Evolutionary conservation across 2,888 invertebrate species (phyloP).

Genomic region (Ctenicera cuprea): DNA sequence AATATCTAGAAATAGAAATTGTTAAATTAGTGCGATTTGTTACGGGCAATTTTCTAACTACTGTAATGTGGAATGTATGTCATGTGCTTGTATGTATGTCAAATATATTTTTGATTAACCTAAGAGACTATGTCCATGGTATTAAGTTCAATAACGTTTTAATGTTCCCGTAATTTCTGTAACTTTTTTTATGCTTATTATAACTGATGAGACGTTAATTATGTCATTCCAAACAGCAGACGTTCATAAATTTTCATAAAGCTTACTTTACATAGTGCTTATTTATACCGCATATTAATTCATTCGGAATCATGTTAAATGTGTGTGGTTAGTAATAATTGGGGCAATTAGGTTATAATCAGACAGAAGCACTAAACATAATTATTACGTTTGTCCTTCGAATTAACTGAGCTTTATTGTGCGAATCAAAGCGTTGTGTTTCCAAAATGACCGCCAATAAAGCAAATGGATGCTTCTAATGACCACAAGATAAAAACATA

Average conservation of each 20-base stretch:
- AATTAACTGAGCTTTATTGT: slow-evolving; percentile 45
- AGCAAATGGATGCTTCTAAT: slow-evolving; percentile 48
- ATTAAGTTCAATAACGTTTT: slow-evolving; percentile 27
- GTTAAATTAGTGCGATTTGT: slow-evolving; percentile 5
- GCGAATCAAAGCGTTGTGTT: slow-evolving; percentile 43
- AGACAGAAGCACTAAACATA: slow-evolving; percentile 41
- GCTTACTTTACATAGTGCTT: slow-evolving; percentile 18
- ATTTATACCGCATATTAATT: slow-evolving; percentile 31
- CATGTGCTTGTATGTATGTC: neutral
- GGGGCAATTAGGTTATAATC: slow-evolving; percentile 41
- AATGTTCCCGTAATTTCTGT: neutral
- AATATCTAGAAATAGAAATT: slow-evolving; percentile 6
- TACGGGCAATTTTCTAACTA: slow-evolving; percentile 4
- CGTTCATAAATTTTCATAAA: slow-evolving; percentile 37
- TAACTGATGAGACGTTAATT: slow-evolving; percentile 27
- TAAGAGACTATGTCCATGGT: neutral
- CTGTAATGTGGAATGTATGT: neutral
- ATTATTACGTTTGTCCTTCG: slow-evolving; percentile 40
- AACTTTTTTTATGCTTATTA: slow-evolving; percentile 4
- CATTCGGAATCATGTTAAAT: slow-evolving; percentile 20
- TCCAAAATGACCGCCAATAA: slow-evolving; percentile 43
- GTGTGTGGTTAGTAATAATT: slow-evolving; percentile 38
- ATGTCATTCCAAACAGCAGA: slow-evolving; percentile 21
- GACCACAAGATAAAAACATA: slow-evolving; percentile 48
- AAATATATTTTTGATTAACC: slow-evolving; percentile 7